Conservation (phyloP, 53 echinoderm and acorn worm species). For the Echinometra lucunter region DNA sequence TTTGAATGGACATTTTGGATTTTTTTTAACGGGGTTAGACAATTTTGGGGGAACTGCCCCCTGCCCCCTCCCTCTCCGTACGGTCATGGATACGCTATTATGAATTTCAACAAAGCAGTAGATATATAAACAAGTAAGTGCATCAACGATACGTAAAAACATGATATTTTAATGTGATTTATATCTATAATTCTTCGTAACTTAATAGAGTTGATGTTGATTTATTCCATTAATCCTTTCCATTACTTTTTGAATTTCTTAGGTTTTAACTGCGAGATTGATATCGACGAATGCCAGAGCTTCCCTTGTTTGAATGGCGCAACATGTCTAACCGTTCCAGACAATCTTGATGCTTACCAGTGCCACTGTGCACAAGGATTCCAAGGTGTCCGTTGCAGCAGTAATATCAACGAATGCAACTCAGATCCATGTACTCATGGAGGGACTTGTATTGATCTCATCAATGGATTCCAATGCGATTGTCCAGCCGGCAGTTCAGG, state of each 20-base stretch:
- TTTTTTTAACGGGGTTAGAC: too few relatives aligned
- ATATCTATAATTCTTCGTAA: neutral
- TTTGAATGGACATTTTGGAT: too few relatives aligned
- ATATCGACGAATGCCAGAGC: conserved; percentile 69
- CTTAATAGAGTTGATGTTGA: neutral
- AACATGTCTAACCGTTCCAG: conserved; percentile 33
- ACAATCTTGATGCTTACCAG: neutral
- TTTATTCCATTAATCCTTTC: neutral
- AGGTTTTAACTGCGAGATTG: conserved; percentile 50
- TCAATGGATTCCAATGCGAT: conserved; percentile 57
- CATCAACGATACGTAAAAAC: too few relatives aligned
- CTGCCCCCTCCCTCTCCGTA: too few relatives aligned
- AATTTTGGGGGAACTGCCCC: too few relatives aligned
- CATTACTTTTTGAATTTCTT: neutral
- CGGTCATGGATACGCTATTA: too few relatives aligned
- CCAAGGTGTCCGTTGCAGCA: conserved; percentile 13
- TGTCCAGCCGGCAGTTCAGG: conserved; percentile 80
- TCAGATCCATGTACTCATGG: conserved; percentile 42
- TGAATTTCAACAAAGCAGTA: too few relatives aligned
- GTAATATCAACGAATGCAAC: conserved; percentile 44
- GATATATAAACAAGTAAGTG: too few relatives aligned
- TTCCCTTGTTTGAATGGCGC: conserved; percentile 66
- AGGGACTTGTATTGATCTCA: conserved; percentile 19
- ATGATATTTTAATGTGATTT: too few relatives aligned
- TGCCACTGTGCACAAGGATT: conserved; percentile 48